Evolutionary conservation across 2,888 invertebrate genomes (phyloP).

Genomic region (Lacanobia oleracea): DNA sequence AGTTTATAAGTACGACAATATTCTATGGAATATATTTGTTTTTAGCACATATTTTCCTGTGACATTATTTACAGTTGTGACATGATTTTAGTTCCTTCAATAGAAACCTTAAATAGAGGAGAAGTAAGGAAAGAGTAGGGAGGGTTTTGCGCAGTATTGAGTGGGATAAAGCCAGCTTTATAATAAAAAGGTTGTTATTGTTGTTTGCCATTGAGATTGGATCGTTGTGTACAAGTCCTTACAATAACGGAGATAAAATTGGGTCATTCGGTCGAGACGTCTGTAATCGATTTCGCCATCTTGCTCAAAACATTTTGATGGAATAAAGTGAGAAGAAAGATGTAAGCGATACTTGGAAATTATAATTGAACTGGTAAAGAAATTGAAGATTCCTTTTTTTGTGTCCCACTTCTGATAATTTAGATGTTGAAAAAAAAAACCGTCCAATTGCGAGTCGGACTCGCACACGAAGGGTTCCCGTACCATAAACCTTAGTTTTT

Average conservation of each 20-base stretch:
- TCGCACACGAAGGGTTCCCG: too few species aligned
- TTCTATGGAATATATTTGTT: conserved; percentile 7
- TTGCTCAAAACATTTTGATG: conserved; percentile 74
- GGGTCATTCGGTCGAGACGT: conserved; percentile 85
- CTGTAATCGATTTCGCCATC: conserved; percentile 84
- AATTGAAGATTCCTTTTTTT: not conserved
- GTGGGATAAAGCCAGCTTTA: not conserved
- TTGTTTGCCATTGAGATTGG: conserved; percentile 21
- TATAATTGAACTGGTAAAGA: conserved; percentile 6
- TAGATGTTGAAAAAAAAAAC: not conserved
- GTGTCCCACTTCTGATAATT: not conserved
- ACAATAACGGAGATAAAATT: conserved; percentile 74
- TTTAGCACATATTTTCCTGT: conserved; percentile 7
- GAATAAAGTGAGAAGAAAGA: conserved; percentile 32
- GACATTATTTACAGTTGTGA: not conserved
- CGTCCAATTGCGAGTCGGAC: too few species aligned
- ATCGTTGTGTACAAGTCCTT: conserved; percentile 41
- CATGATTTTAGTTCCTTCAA: not conserved
- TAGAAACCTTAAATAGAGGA: not conserved
- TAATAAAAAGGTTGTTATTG: conserved; percentile 10
- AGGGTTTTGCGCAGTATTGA: not conserved
- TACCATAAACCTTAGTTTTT: too few species aligned
- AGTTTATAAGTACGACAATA: not conserved
- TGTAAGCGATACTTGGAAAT: conserved; percentile 1
- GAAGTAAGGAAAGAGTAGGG: not conserved